Base-by-base conservation (phyloP, 2,888 invertebrate genomes). In the Hirtodrosophila histrioides region DNA sequence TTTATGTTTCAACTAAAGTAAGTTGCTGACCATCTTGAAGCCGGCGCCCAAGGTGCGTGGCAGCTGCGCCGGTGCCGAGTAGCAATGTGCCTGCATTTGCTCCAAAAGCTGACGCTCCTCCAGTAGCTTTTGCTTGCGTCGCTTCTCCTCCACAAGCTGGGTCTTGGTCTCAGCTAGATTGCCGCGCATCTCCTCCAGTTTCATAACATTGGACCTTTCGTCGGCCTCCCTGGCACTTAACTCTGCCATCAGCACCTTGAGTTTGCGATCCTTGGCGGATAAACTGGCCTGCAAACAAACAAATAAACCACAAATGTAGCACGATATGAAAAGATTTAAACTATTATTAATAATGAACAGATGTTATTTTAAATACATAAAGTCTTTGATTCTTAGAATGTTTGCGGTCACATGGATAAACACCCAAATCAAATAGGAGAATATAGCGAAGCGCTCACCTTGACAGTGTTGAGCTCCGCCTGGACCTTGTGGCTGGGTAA, bases 401-500 rank as follows among this genome's bases (percentile, higher is more conserved):
- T n/a, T n/a, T n/a, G n/a, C n/a, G n/a, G n/a, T n/a, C n/a, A n/a
- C n/a, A n/a, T 17, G 17, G 17, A 17, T 17, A 17, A 17, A 17
- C 17, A 17, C 17, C 17, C 17, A 17, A 17, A 17, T 17, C 17
- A 17, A 17, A 17, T 17, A 17, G 17, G 17, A 17, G 17, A 17
- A 17, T 17, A 2, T 17, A 1, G 17, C 17, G 1, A 17, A 17
- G 17, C 17, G 2, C 17, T 17, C 17, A 91, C 91, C 88, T 91
- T 91, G 5, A 90, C 89, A 54, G 87, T 88, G 48, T 91, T 91
- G 0, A 92, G 71, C 64, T 91, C 87, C 17, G 89, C 89, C 55
- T 91, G 88, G 10, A 92, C 80, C 70, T 90, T 89, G 63, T 91
- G 86, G 24, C 90, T 91, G 6, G 92, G 92, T 4, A 92, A 68